A percentile compares a stretch with the other conserved stretches of the same genome.
Evolutionary conservation across 2,888 invertebrate species (phyloP).

Genomic region (Escarpia spicata): DNA sequence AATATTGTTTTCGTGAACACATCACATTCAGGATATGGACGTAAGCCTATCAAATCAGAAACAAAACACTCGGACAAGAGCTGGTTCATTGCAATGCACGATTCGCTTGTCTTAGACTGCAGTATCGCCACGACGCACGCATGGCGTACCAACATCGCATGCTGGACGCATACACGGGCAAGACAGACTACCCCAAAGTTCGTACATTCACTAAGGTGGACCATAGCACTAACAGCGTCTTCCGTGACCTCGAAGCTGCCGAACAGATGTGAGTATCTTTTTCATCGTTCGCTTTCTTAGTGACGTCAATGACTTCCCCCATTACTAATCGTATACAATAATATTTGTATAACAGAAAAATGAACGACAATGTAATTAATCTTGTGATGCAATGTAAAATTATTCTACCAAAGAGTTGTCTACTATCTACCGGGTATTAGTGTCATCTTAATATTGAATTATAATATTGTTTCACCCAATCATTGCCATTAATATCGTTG

Average conservation of each 20-base stretch:
- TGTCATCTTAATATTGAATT: too few species aligned
- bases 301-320: background rate
- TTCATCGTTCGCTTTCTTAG: background rate
- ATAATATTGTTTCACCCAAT: background rate
- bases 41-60: too few species aligned
- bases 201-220: constrained; percentile 62
- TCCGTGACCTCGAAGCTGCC: constrained; percentile 63
- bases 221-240: constrained; percentile 64
- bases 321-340: background rate
- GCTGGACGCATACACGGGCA: constrained; percentile 61
- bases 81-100: background rate
- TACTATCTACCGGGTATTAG: too few species aligned
- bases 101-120: constrained; percentile 45
- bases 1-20: too few species aligned
- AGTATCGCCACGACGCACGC: constrained; percentile 63
- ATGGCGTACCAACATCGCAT: constrained; percentile 62
- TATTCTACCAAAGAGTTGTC: too few species aligned
- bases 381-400: background rate
- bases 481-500: background rate
- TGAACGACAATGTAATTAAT: background rate
- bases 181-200: constrained; percentile 61
- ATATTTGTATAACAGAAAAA: background rate
- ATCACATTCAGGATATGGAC: too few species aligned
- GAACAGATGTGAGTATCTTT: constrained; percentile 59
- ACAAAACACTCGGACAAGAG: background rate